Conservation (phyloP, 1,140 invertebrate genomes). For the Aphidius ervi region DNA sequence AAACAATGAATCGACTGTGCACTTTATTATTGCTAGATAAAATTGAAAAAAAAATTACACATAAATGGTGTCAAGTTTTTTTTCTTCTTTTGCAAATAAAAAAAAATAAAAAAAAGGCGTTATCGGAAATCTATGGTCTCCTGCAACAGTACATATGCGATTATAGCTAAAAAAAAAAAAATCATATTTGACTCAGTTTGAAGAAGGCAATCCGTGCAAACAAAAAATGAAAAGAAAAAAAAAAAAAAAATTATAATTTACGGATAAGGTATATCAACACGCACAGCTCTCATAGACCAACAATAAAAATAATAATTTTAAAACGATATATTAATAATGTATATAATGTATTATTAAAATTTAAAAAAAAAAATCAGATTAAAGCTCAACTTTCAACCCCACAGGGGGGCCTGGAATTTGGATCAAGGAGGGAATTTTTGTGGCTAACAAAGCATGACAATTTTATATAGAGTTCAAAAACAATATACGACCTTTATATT, state of each 20-base stretch:
- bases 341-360: not conserved
- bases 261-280: not conserved
- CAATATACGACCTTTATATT: constrained; percentile 29
- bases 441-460: constrained; percentile 38
- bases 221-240: not conserved
- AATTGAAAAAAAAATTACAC: too few relatives aligned
- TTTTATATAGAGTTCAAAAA: constrained; percentile 44
- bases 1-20: too few relatives aligned
- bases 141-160: too few relatives aligned
- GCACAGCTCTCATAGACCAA: not conserved
- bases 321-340: too few relatives aligned
- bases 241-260: not conserved
- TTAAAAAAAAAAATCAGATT: constrained; percentile 31
- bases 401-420: constrained; percentile 40
- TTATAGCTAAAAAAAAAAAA: not conserved
- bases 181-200: not conserved
- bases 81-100: too few relatives aligned
- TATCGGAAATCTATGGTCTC: too few relatives aligned
- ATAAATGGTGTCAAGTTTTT: too few relatives aligned
- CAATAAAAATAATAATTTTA: not conserved
- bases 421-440: constrained; percentile 45
- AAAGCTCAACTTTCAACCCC: constrained; percentile 41
- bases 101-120: too few relatives aligned
- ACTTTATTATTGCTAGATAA: too few relatives aligned
- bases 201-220: not conserved